These are phyloP conservation scores for Sinhomidia bicolor DNA, from an alignment of 2,888 invertebrate species.

Conservation along the genomic window DNA sequence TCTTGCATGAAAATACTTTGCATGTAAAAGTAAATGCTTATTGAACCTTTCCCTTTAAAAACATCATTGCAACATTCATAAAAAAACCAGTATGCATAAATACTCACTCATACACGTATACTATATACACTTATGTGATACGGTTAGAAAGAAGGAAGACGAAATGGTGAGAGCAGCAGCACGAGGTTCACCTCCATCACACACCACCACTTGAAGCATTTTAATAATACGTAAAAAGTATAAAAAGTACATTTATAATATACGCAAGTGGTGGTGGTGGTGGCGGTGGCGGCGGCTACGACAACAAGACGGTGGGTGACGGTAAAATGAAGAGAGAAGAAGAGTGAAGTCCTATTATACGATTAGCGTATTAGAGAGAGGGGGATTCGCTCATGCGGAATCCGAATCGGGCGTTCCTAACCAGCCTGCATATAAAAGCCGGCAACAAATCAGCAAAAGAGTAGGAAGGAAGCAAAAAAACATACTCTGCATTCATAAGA, in stretches of 20 bases:
- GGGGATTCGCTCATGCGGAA: conserved; percentile 80
- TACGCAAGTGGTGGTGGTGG: conserved; percentile 31
- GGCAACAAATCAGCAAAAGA: conserved; percentile 80
- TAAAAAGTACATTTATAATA: conserved; percentile 17
- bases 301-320: conserved; percentile 40
- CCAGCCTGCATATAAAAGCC: conserved; percentile 77
- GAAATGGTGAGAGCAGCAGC: conserved; percentile 41
- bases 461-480: conserved; percentile 69
- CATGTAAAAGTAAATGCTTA: conserved; percentile 20
- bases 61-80: conserved; percentile 24
- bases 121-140: too few species aligned
- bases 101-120: too few species aligned
- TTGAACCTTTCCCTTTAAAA: conserved; percentile 36
- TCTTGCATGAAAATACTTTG: not conserved
- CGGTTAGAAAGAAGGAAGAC: conserved; percentile 24
- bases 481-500: conserved; percentile 47
- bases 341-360: conserved; percentile 77
- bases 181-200: conserved; percentile 51
- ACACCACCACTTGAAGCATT: conserved; percentile 23
- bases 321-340: conserved; percentile 36
- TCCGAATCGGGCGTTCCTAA: conserved; percentile 79
- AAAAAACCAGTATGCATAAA: conserved; percentile 50
- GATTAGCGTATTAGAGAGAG: conserved; percentile 78
- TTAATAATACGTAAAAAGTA: conserved; percentile 36
- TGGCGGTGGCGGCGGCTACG: conserved; percentile 30